These are phyloP conservation scores for Ornithoptera alexandrae DNA, from an alignment of 2,888 invertebrate genomes.

Conservation along the genomic window DNA sequence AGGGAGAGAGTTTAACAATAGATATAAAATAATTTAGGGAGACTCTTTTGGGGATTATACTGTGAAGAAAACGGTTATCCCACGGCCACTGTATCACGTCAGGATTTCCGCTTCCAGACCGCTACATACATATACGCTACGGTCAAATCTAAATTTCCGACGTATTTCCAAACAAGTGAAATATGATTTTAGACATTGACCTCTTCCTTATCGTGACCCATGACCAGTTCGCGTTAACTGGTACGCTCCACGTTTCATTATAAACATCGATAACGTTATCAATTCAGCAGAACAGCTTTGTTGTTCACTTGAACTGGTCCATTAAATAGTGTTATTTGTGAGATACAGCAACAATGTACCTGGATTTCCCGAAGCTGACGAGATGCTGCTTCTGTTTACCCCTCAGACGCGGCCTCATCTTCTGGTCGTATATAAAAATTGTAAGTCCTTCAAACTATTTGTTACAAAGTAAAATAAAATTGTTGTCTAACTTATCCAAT, in stretches of 20 bases:
- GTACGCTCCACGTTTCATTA: not conserved
- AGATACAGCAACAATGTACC: slow-evolving; percentile 29
- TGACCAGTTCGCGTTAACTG: not conserved
- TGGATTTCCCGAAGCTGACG: slow-evolving; percentile 32
- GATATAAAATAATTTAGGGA: too few species aligned
- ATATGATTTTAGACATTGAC: not conserved
- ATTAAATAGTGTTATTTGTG: slow-evolving; percentile 7
- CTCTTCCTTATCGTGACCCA: slow-evolving; percentile 4
- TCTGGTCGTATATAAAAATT: slow-evolving; percentile 38
- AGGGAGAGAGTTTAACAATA: too few species aligned
- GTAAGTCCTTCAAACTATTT: slow-evolving; percentile 9
- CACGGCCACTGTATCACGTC: not conserved
- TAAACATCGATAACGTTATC: not conserved
- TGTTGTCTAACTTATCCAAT: not conserved
- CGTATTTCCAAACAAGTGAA: not conserved
- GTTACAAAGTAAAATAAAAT: too few species aligned
- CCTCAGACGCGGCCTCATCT: slow-evolving; percentile 36
- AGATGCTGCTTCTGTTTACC: slow-evolving; percentile 38
- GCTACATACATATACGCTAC: not conserved
- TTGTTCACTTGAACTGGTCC: not conserved
- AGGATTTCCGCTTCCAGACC: not conserved
- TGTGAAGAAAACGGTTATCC: not conserved
- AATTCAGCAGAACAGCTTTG: not conserved
- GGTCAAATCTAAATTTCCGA: not conserved
- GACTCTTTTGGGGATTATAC: too few species aligned